These are phyloP conservation scores for Parnassius glacialis DNA, from an alignment of 2,888 invertebrate species.

Conservation along the genomic window DNA sequence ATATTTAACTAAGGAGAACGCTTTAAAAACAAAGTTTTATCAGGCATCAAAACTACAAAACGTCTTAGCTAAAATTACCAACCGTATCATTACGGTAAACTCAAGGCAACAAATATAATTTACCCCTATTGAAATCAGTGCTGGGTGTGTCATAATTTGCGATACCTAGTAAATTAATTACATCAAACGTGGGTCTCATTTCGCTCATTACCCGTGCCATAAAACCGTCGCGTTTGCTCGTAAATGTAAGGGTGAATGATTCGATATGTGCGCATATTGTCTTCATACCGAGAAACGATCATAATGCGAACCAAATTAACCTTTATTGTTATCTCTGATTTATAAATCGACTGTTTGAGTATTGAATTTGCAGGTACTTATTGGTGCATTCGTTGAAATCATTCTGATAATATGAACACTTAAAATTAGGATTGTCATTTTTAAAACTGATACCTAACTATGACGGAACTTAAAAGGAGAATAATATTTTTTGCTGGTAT, in stretches of 20 bases:
- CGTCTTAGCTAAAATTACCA: not conserved
- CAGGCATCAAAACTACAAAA: not conserved
- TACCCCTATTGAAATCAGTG: conserved; percentile 17
- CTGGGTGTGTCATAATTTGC: conserved; percentile 17
- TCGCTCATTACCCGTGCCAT: conserved; percentile 48
- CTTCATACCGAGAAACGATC: conserved; percentile 55
- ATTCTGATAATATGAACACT: not conserved
- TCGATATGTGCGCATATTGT: conserved; percentile 59
- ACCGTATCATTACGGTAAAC: conserved; percentile 3
- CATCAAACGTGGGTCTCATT: conserved; percentile 36
- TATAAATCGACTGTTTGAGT: conserved; percentile 33
- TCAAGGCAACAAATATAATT: conserved; percentile 25
- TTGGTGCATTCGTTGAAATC: conserved; percentile 8
- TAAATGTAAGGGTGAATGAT: conserved; percentile 66
- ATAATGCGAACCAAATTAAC: conserved; percentile 62
- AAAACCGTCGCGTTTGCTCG: conserved; percentile 51
- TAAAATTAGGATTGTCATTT: no score
- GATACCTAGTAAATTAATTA: conserved; percentile 43
- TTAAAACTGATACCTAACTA: no score
- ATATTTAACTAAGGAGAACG: no score
- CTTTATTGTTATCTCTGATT: conserved; percentile 48
- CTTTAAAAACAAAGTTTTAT: no score
- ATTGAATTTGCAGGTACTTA: conserved; percentile 22
- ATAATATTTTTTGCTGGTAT: no score
- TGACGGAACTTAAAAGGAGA: no score